A percentile compares a stretch with the other conserved stretches of the same genome.
phyloP scores from a whole-genome alignment of 2,797 vertebrate genomes.

The Myotis daubentonii region DNA sequence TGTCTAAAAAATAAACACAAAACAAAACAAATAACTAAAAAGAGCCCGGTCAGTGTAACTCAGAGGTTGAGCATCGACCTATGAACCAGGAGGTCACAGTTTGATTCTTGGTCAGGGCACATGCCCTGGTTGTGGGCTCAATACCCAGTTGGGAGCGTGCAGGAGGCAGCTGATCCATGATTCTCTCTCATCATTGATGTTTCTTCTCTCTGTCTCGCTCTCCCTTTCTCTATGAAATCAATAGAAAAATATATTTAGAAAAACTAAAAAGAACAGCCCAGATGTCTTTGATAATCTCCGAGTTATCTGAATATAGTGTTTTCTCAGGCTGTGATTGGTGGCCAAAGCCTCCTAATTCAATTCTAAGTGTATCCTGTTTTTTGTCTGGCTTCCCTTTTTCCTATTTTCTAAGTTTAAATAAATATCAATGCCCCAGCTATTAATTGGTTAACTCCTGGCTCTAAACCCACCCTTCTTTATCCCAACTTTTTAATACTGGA shows the following conservation, averaged over 20 bases:
- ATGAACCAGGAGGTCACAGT: too few relatives aligned
- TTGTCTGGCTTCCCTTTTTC: not conserved
- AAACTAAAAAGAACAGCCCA: not conserved
- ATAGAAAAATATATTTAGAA: too few relatives aligned
- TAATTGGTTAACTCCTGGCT: not conserved
- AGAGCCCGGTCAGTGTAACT: too few relatives aligned
- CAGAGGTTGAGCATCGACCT: too few relatives aligned
- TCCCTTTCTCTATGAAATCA: too few relatives aligned
- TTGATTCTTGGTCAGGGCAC: too few relatives aligned
- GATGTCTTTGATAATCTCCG: not conserved
- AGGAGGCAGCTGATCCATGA: too few relatives aligned
- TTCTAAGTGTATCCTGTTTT: not conserved
- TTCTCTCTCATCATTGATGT: too few relatives aligned
- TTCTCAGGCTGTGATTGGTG: not conserved
- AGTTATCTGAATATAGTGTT: not conserved
- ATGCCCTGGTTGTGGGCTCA: too few relatives aligned
- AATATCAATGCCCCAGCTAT: not conserved
- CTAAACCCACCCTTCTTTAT: not conserved
- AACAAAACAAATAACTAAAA: too few relatives aligned
- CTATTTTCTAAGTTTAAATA: not conserved
- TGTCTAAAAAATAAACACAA: not conserved
- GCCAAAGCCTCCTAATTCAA: not conserved
- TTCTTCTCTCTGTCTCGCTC: too few relatives aligned
- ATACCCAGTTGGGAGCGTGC: too few relatives aligned
- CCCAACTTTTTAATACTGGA: not conserved